phyloP scores from a whole-genome alignment of 2,797 vertebrate species.

The Rallus crepitans region DNA sequence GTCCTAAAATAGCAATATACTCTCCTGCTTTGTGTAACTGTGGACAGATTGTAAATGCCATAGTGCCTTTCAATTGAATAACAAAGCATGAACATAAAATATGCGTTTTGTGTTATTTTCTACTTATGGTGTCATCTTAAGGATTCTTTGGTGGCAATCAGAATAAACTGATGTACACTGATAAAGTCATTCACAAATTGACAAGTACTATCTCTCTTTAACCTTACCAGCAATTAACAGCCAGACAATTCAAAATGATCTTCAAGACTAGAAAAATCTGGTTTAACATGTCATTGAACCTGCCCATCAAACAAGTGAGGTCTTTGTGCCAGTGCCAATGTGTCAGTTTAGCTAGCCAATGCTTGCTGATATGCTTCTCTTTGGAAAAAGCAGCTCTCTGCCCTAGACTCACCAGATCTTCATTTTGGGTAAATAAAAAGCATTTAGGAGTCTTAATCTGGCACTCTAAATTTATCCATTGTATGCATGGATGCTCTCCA shows the following conservation, averaged over 20 bases:
- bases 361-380: not conserved
- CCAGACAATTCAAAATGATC: not conserved
- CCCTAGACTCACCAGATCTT: not conserved
- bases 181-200: conserved; percentile 37
- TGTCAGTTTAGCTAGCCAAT: not conserved
- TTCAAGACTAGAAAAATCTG: conserved; percentile 31
- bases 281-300: not conserved
- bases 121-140: not conserved
- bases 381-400: not conserved
- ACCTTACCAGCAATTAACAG: not conserved
- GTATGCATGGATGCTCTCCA: not conserved
- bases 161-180: not conserved
- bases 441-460: not conserved
- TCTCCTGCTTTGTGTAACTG: not conserved
- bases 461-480: not conserved
- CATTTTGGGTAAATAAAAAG: not conserved
- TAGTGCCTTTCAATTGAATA: not conserved
- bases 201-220: conserved; percentile 15
- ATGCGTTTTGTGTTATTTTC: conserved; percentile 22
- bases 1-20: conserved; percentile 50
- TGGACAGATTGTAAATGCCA: conserved; percentile 19
- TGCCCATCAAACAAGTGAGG: not conserved
- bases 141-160: not conserved
- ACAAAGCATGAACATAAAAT: conserved; percentile 42
- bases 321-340: not conserved